Evolutionary conservation across 2,888 invertebrate genomes (phyloP).

Genomic region (Diachrysia chrysitis): DNA sequence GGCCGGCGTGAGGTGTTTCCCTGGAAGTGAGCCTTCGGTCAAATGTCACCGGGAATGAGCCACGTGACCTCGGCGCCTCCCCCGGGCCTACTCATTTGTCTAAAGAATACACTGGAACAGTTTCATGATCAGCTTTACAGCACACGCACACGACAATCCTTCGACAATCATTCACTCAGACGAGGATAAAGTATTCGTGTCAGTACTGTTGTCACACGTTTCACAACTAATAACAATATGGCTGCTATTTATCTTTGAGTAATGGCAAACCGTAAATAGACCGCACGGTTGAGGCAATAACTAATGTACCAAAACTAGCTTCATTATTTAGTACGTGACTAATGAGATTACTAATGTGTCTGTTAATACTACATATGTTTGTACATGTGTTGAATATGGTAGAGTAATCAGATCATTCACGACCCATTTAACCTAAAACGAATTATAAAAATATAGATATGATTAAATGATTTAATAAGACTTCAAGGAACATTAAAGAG

Average conservation of each 20-base stretch:
- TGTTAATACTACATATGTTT: constrained; percentile 36
- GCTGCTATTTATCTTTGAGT: constrained; percentile 47
- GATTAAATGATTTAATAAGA: background rate
- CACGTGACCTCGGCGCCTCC: constrained; percentile 69
- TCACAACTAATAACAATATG: constrained; percentile 52
- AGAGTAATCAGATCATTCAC: constrained; percentile 35
- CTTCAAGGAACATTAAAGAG: background rate
- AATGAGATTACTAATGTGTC: constrained; percentile 46
- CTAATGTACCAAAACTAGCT: constrained; percentile 45
- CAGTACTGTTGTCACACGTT: constrained; percentile 56
- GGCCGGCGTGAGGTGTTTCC: constrained; percentile 72
- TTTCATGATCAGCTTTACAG: constrained; percentile 66
- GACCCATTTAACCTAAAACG: constrained; percentile 28
- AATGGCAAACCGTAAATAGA: constrained; percentile 33
- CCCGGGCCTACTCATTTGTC: constrained; percentile 70
- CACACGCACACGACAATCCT: constrained; percentile 62
- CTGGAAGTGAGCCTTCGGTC: constrained; percentile 73
- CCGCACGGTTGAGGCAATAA: constrained; percentile 44
- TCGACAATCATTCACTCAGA: constrained; percentile 62
- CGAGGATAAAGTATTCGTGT: constrained; percentile 58
- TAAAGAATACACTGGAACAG: constrained; percentile 61
- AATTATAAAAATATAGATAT: constrained; percentile 29
- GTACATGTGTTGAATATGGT: constrained; percentile 30
- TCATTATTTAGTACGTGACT: constrained; percentile 46
- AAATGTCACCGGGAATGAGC: constrained; percentile 77